These are phyloP conservation scores for Eublepharis macularius DNA, from an alignment of 2,113 vertebrate species.

Conservation along the genomic window DNA sequence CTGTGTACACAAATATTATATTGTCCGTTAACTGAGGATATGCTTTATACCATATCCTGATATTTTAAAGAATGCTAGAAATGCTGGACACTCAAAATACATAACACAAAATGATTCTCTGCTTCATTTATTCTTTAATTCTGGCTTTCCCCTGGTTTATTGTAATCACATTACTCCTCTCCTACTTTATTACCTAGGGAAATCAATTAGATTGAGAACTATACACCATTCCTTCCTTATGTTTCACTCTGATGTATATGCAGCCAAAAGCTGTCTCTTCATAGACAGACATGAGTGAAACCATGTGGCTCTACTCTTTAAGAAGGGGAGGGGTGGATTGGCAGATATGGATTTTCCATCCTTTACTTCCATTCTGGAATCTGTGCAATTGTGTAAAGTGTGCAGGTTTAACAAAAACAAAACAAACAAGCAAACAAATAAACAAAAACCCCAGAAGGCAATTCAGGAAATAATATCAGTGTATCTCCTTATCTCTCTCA, in stretches of 20 bases:
- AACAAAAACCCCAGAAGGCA: neutral
- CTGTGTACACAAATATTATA: neutral
- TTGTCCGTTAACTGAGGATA: neutral
- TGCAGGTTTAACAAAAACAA: too few species aligned
- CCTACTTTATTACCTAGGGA: too few species aligned
- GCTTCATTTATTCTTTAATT: neutral
- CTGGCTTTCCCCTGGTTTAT: neutral
- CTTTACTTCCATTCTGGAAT: neutral
- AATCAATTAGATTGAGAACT: neutral
- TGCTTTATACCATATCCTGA: rapidly evolving
- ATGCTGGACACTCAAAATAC: rapidly evolving
- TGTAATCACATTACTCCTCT: neutral
- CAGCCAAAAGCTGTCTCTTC: neutral
- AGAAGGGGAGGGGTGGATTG: too few species aligned
- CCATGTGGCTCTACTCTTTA: too few species aligned
- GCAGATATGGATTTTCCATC: neutral
- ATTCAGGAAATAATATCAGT: neutral
- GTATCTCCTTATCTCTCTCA: neutral
- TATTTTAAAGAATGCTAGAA: neutral
- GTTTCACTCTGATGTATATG: neutral
- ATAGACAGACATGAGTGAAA: neutral
- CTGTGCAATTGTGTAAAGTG: too few species aligned
- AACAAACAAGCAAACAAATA: too few species aligned
- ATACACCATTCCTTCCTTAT: too few species aligned
- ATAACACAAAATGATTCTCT: rapidly evolving